Percentiles rank a stretch among this genome's conserved stretches.
Evolutionary conservation across 2,888 invertebrate species (phyloP).

Genomic region (Laothoe populi): DNA sequence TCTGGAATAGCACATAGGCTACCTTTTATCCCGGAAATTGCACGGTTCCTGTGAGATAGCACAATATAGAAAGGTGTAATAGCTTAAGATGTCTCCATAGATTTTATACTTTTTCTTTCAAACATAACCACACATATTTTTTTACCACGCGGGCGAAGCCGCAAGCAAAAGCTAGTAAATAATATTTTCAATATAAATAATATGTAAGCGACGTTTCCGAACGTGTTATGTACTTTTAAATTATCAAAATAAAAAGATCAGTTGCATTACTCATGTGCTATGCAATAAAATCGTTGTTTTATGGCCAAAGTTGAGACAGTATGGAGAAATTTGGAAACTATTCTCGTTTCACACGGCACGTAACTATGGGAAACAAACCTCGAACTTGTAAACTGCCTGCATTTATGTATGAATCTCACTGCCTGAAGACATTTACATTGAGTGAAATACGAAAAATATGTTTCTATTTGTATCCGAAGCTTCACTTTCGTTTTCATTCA

Average conservation of each 20-base stretch:
- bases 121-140: too few relatives aligned
- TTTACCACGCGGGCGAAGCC: too few relatives aligned
- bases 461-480: not conserved
- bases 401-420: constrained; percentile 30
- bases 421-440: constrained; percentile 28
- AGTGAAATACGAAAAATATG: not conserved
- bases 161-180: too few relatives aligned
- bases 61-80: too few relatives aligned
- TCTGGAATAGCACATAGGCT: too few relatives aligned
- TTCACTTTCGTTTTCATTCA: not conserved
- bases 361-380: constrained; percentile 33
- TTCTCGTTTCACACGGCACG: constrained; percentile 40
- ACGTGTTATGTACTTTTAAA: constrained; percentile 27
- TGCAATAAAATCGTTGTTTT: constrained; percentile 50
- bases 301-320: constrained; percentile 46
- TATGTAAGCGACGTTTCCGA: not conserved
- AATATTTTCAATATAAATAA: too few relatives aligned
- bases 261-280: constrained; percentile 44
- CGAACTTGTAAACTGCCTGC: constrained; percentile 38
- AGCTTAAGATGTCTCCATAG: too few relatives aligned
- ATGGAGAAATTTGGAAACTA: constrained; percentile 42
- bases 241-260: constrained; percentile 47
- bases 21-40: too few relatives aligned
- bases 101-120: too few relatives aligned
- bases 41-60: too few relatives aligned